These are phyloP conservation scores for Macrobrachium rosenbergii DNA, from an alignment of 1,140 invertebrate genomes.

Conservation along the genomic window DNA sequence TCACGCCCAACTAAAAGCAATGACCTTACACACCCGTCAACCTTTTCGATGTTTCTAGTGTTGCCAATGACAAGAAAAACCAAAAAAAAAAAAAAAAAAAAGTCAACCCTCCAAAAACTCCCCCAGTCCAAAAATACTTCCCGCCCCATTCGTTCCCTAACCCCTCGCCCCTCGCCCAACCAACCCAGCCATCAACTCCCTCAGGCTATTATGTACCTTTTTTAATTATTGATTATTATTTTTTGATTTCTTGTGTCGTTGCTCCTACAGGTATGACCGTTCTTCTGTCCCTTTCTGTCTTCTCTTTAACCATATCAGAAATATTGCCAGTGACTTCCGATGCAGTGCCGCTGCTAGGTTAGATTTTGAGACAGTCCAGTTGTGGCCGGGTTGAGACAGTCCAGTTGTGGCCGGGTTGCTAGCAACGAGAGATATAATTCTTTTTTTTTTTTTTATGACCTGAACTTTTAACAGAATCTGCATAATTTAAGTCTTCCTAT, in stretches of 20 bases:
- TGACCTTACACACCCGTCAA: neutral
- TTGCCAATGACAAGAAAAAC: neutral
- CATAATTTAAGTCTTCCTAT: no score
- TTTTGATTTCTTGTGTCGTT: constrained; percentile 50
- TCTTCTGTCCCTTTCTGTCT: constrained; percentile 81
- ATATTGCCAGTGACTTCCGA: constrained; percentile 49
- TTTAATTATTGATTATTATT: constrained; percentile 9
- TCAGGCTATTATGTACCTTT: neutral
- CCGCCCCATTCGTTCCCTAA: no score
- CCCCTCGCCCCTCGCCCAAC: no score
- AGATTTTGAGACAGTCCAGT: neutral
- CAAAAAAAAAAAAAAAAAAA: no score
- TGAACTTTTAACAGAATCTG: no score
- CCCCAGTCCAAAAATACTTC: no score
- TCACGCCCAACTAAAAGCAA: neutral
- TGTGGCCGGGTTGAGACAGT: neutral
- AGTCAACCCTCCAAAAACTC: no score
- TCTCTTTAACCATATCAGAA: constrained; percentile 72
- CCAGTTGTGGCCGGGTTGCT: neutral
- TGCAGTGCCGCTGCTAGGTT: constrained; percentile 55
- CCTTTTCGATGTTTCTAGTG: constrained; percentile 18
- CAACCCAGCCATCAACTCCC: neutral
- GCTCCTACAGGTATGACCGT: constrained; percentile 78
- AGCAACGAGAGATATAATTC: neutral
- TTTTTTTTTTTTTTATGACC: constrained; percentile 12